phyloP scores from a whole-genome alignment of 1,140 invertebrate species.

The Heliconius hermathena region DNA sequence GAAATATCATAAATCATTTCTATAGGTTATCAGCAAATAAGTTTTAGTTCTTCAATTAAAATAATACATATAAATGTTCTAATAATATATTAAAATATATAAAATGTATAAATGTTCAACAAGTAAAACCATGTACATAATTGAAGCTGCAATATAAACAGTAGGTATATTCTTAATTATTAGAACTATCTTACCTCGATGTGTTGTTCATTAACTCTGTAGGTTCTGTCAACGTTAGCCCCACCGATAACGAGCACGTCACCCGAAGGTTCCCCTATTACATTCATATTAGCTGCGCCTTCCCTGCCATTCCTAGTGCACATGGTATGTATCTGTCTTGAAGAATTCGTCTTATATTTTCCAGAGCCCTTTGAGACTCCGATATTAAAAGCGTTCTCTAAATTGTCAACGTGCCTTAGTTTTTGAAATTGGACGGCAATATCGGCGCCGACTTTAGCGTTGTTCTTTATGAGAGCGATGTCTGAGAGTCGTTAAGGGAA shows the following conservation, averaged over 20 bases:
- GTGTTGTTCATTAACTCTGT: conserved; percentile 84
- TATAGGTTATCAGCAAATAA: too few species aligned
- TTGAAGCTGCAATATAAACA: too few species aligned
- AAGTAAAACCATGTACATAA: too few species aligned
- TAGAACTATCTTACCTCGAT: conserved; percentile 85
- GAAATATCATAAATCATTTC: too few species aligned
- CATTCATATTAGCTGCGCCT: conserved; percentile 14
- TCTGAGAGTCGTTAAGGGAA: conserved; percentile 83
- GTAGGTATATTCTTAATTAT: neutral
- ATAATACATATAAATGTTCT: too few species aligned
- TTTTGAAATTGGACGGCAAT: conserved; percentile 88
- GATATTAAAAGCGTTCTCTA: conserved; percentile 51
- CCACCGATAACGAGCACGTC: conserved; percentile 92
- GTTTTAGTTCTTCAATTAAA: too few species aligned
- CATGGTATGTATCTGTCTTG: conserved; percentile 57
- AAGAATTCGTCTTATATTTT: conserved; percentile 40
- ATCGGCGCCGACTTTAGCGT: conserved; percentile 91
- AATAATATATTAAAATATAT: too few species aligned
- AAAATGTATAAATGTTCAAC: too few species aligned
- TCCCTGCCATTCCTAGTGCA: conserved; percentile 31
- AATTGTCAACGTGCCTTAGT: conserved; percentile 63
- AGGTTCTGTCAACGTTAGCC: conserved; percentile 89
- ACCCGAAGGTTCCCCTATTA: conserved; percentile 28
- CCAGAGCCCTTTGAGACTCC: conserved; percentile 45
- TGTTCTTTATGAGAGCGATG: conserved; percentile 95